Conservation (phyloP, 1,140 invertebrate species). For the Cepaea nemoralis region DNA sequence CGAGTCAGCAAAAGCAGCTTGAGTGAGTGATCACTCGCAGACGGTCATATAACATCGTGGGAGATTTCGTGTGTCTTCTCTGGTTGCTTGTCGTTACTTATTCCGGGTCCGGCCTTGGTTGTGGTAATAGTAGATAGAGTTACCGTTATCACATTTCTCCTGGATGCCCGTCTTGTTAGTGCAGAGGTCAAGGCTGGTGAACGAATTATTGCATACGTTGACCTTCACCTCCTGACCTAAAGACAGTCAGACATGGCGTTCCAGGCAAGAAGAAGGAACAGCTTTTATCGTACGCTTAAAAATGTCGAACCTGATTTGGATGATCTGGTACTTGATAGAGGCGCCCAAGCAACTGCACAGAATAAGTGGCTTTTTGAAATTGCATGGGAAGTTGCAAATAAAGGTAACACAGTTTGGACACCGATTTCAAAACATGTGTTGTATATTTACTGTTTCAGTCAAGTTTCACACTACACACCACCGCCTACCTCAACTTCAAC, state of each 20-base stretch:
- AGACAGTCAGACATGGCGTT: conserved; percentile 49
- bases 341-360: conserved; percentile 84
- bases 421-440: not conserved
- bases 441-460: too few relatives aligned
- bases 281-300: conserved; percentile 61
- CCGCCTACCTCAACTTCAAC: too few relatives aligned
- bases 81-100: not conserved
- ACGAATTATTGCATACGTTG: not conserved
- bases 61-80: not conserved
- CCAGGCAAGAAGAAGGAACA: conserved; percentile 51
- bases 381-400: conserved; percentile 96
- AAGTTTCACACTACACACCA: too few relatives aligned
- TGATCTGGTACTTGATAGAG: conserved; percentile 79
- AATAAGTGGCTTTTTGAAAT: conserved; percentile 97
- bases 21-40: not conserved
- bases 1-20: conserved; percentile 5
- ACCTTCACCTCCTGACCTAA: conserved; percentile 44
- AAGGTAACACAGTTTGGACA: conserved; percentile 76
- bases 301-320: conserved; percentile 60
- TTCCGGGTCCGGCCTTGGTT: not conserved
- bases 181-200: not conserved
- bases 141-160: not conserved
- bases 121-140: not conserved
- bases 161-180: not conserved
- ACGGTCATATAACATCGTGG: conserved; percentile 16